Percentiles rank a stretch among this genome's conserved stretches.
phyloP scores from a whole-genome alignment of 2,113 vertebrate species.

The Prochilodus magdalenae region DNA sequence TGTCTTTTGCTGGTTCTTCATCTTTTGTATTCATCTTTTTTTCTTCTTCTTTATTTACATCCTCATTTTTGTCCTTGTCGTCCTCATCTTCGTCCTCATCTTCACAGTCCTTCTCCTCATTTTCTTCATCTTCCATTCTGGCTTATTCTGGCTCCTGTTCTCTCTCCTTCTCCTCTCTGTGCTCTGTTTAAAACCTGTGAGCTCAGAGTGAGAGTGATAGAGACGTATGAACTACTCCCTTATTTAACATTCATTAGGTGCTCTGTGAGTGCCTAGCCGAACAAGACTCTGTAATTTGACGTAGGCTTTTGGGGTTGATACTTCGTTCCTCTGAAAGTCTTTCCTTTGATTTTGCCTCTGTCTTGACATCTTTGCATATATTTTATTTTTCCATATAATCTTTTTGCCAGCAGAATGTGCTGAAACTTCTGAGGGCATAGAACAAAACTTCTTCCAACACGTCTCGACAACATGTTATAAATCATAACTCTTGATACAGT shows the following conservation, averaged over 20 bases:
- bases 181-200: background rate
- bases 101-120: background rate
- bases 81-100: background rate
- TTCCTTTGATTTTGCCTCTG: background rate
- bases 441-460: too few species aligned
- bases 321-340: background rate
- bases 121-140: background rate
- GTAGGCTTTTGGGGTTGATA: background rate
- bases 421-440: too few species aligned
- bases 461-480: too few species aligned
- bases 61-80: too few species aligned
- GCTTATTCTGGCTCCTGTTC: background rate
- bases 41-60: too few species aligned
- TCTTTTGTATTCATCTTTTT: too few species aligned
- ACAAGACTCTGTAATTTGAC: background rate
- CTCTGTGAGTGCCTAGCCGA: background rate
- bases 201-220: background rate
- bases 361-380: background rate
- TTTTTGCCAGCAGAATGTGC: background rate
- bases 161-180: background rate
- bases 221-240: background rate
- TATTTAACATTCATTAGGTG: conserved; percentile 8
- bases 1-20: too few species aligned
- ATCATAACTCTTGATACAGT: too few species aligned
- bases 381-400: background rate